Conservation (phyloP, 2,113 vertebrate genomes). For the Gopherus evgoodei region DNA sequence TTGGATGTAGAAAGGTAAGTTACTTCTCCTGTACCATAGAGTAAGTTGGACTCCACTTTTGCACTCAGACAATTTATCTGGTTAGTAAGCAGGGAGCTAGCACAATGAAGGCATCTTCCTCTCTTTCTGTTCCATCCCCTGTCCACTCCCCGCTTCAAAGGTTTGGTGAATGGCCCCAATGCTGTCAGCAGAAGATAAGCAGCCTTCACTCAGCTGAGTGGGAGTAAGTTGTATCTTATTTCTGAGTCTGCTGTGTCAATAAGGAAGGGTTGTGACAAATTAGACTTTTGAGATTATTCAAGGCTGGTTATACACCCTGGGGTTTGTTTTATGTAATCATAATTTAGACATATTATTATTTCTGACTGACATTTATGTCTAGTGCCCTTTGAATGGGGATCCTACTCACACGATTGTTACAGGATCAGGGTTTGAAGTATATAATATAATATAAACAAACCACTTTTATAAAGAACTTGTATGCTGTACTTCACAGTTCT, state of each 20-base stretch:
- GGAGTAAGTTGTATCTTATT: no score
- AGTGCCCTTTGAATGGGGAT: not conserved
- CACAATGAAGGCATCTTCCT: not conserved
- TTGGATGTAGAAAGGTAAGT: not conserved
- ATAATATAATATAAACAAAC: not conserved
- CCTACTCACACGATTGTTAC: fast-evolving
- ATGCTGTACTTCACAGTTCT: not conserved
- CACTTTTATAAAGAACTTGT: fast-evolving
- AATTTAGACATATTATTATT: not conserved
- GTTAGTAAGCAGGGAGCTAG: not conserved
- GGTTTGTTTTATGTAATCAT: not conserved
- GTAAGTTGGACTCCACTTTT: not conserved
- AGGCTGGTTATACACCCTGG: no score
- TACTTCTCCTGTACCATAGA: not conserved
- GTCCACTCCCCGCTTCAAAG: no score
- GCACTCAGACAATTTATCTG: not conserved
- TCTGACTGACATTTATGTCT: not conserved
- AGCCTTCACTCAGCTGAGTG: no score
- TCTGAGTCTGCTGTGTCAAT: no score
- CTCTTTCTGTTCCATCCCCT: no score
- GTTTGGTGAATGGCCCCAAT: no score
- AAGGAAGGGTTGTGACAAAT: no score
- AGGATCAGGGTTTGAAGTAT: not conserved
- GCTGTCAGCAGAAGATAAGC: no score
- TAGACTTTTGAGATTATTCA: no score